These are phyloP conservation scores for Ibycter americanus DNA, from an alignment of 2,797 vertebrate genomes.

Conservation along the genomic window DNA sequence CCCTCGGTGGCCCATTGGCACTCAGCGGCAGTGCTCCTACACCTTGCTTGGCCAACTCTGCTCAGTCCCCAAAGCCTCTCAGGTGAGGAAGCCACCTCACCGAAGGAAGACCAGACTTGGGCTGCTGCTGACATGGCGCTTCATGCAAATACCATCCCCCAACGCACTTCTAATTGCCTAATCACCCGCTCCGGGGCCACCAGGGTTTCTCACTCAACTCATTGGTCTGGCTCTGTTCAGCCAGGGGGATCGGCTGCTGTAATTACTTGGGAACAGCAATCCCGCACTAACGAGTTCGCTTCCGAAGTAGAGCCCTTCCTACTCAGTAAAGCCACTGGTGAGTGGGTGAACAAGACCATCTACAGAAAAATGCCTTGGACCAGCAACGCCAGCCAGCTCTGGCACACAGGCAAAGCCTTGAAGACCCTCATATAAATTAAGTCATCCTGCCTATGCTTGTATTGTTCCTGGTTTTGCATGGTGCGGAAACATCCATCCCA, in stretches of 20 bases:
- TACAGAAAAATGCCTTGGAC: neutral
- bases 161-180: neutral
- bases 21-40: neutral
- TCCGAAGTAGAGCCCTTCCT: neutral
- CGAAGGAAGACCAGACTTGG: neutral
- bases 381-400: neutral
- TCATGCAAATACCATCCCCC: neutral
- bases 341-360: neutral
- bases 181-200: neutral
- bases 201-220: neutral
- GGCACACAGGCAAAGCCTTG: neutral
- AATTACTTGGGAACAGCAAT: neutral
- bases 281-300: rapidly evolving
- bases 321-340: neutral
- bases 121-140: neutral
- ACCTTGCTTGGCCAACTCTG: neutral
- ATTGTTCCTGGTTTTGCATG: neutral
- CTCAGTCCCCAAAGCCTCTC: neutral
- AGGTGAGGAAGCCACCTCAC: rapidly evolving
- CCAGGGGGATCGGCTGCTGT: neutral
- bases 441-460: neutral
- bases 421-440: conserved; percentile 16
- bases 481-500: neutral
- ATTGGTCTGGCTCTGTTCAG: neutral
- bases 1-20: rapidly evolving